A percentile compares a stretch with the other conserved stretches of the same genome.
These are phyloP conservation scores for Conus betulinus DNA, from an alignment of 1,140 invertebrate species.

Conservation along the genomic window DNA sequence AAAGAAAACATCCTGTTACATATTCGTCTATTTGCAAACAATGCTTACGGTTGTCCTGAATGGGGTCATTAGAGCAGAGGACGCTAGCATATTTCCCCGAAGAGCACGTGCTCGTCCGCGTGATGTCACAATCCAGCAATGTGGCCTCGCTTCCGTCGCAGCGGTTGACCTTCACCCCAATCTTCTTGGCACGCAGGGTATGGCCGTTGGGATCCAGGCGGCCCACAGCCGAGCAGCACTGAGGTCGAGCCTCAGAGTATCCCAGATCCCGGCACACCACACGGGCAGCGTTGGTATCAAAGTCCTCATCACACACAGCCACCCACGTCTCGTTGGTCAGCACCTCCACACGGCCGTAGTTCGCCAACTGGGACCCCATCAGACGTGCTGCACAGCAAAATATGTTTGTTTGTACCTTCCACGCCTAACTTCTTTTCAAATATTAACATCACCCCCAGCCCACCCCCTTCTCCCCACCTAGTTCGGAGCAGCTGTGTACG, in stretches of 20 bases:
- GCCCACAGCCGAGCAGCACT: constrained; percentile 56
- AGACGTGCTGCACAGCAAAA: constrained; percentile 47
- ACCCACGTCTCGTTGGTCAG: constrained; percentile 51
- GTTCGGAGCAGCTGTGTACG: too few species aligned
- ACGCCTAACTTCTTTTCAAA: too few species aligned
- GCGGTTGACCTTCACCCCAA: constrained; percentile 47
- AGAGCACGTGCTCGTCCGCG: constrained; percentile 38
- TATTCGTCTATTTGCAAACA: not conserved
- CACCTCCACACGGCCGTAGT: constrained; percentile 59
- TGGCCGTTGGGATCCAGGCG: not conserved
- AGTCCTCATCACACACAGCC: constrained; percentile 57
- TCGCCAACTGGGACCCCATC: constrained; percentile 44
- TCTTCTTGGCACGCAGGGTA: constrained; percentile 25
- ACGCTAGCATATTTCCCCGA: constrained; percentile 53
- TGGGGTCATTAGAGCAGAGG: constrained; percentile 50
- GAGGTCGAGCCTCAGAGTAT: constrained; percentile 47
- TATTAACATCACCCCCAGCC: too few species aligned
- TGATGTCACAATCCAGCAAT: constrained; percentile 42
- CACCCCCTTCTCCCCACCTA: too few species aligned
- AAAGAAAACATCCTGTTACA: not conserved
- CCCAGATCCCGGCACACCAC: constrained; percentile 54
- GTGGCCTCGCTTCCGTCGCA: constrained; percentile 49
- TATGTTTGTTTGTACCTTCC: too few species aligned
- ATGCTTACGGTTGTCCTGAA: constrained; percentile 36
- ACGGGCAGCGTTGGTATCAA: constrained; percentile 51